Evolutionary conservation across 2,797 vertebrate species (phyloP).

Genomic region (Chiloscyllium punctatum): DNA sequence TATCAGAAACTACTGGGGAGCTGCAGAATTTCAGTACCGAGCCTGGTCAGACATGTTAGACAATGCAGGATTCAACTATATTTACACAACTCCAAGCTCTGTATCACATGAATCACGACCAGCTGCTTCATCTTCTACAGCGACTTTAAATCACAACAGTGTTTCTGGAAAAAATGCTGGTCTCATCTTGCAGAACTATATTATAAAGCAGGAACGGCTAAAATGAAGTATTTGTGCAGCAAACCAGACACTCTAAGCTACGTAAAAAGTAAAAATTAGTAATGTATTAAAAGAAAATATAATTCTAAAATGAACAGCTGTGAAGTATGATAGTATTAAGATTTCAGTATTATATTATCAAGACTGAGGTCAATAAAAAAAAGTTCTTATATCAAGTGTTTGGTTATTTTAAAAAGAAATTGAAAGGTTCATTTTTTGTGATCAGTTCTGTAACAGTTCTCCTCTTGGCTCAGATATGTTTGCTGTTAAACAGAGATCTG

Average conservation of each 20-base stretch:
- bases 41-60: constrained; percentile 47
- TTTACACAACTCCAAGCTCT: constrained; percentile 45
- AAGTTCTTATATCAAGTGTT: constrained; percentile 24
- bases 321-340: neutral
- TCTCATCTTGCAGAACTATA: constrained; percentile 42
- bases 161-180: constrained; percentile 42
- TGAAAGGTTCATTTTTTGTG: neutral
- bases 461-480: neutral
- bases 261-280: neutral
- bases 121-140: constrained; percentile 42
- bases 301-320: constrained; percentile 4
- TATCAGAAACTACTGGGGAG: constrained; percentile 50
- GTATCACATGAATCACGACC: constrained; percentile 40
- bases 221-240: constrained; percentile 41
- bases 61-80: constrained; percentile 29
- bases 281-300: constrained; percentile 23
- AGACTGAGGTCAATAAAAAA: neutral
- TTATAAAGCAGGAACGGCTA: constrained; percentile 49
- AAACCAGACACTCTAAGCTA: neutral
- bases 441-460: neutral
- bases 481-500: neutral
- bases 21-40: constrained; percentile 48
- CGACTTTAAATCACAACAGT: neutral
- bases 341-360: constrained; percentile 14
- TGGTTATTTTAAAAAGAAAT: neutral